Conservation (phyloP, 2,797 vertebrate genomes). For the Catostomus latipinnis region DNA sequence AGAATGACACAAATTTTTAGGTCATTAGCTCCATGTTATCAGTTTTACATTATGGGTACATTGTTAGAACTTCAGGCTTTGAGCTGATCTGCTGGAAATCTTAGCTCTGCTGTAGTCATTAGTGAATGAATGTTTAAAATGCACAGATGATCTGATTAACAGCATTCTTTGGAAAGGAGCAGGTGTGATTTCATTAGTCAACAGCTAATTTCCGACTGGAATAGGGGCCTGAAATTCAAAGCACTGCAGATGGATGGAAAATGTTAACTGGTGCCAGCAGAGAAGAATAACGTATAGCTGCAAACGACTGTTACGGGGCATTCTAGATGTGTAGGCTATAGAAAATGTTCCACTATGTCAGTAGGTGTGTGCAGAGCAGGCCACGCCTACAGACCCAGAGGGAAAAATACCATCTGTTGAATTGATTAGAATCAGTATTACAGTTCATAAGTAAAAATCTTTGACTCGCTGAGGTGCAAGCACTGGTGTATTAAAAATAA, state of each 20-base stretch:
- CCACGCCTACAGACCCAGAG: conserved; percentile 60
- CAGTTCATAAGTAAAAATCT: conserved; percentile 51
- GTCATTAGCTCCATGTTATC: neutral
- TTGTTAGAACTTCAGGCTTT: neutral
- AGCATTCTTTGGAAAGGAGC: conserved; percentile 21
- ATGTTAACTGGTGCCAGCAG: conserved; percentile 30
- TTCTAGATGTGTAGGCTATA: conserved; percentile 34
- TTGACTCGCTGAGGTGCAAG: conserved; percentile 3
- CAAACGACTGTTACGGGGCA: neutral
- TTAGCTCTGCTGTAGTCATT: conserved; percentile 23
- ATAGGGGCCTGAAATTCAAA: conserved; percentile 10
- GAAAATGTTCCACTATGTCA: conserved; percentile 77
- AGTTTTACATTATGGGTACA: neutral
- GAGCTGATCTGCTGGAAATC: neutral
- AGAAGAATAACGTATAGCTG: conserved; percentile 51
- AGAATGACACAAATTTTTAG: no score
- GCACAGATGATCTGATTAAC: conserved; percentile 13
- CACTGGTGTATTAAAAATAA: neutral
- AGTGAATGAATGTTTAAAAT: conserved; percentile 27
- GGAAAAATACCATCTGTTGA: conserved; percentile 72
- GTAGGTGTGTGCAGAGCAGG: conserved; percentile 53
- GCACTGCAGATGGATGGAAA: conserved; percentile 3
- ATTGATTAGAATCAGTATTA: conserved; percentile 67
- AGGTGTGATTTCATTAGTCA: conserved; percentile 60
- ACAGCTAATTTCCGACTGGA: conserved; percentile 38